These are phyloP conservation scores for Hylyphantes graminicola DNA, from an alignment of 1,140 invertebrate species.

Conservation along the genomic window DNA sequence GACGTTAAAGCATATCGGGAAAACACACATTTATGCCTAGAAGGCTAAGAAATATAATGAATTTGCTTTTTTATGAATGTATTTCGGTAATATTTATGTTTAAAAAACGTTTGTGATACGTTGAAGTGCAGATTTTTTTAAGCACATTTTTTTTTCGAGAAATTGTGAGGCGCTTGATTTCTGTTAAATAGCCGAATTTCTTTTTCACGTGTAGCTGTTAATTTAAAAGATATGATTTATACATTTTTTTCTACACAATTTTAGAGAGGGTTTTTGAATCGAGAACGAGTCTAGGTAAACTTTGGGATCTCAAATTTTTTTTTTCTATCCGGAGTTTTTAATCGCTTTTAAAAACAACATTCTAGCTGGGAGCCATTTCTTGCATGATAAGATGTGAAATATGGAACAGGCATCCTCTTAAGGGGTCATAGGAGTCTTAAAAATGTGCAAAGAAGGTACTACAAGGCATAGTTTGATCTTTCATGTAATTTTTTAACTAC, in stretches of 20 bases:
- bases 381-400: constrained; percentile 51
- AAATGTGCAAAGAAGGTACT: no score
- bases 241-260: background rate
- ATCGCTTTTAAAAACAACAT: constrained; percentile 50
- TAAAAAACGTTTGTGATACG: constrained; percentile 43
- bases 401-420: constrained; percentile 9
- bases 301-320: constrained; percentile 40
- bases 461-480: no score
- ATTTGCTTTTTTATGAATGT: constrained; percentile 37
- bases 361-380: constrained; percentile 40
- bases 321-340: constrained; percentile 37
- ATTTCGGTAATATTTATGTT: constrained; percentile 36
- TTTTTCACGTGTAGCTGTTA: constrained; percentile 37
- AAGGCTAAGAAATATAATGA: constrained; percentile 41
- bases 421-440: no score
- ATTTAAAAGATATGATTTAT: constrained; percentile 38
- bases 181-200: constrained; percentile 39
- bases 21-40: constrained; percentile 49
- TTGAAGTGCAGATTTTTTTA: background rate
- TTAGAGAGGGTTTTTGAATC: constrained; percentile 39
- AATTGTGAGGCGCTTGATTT: constrained; percentile 40
- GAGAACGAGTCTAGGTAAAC: constrained; percentile 44
- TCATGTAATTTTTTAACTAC: no score
- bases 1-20: constrained; percentile 52
- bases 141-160: background rate